These are phyloP conservation scores for Gisinianus flammeolus DNA, from an alignment of 2,888 invertebrate species.

Conservation along the genomic window DNA sequence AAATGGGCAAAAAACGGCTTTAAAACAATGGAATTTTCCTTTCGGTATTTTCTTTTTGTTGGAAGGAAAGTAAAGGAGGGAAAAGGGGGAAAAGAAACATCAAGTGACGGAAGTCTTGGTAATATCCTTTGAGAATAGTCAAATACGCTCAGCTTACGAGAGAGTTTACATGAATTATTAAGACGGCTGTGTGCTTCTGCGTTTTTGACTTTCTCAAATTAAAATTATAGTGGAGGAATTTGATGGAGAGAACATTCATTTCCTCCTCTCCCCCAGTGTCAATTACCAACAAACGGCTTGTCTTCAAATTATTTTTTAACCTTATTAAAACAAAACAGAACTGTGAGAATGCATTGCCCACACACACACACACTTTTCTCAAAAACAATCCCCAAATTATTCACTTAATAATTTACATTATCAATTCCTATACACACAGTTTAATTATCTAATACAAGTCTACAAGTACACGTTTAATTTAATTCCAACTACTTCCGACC, in stretches of 20 bases:
- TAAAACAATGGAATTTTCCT: not conserved
- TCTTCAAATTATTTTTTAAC: not conserved
- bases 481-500: too few species aligned
- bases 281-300: not conserved
- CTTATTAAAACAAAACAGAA: not conserved
- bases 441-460: too few species aligned
- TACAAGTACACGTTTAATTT: too few species aligned
- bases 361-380: too few species aligned
- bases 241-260: not conserved
- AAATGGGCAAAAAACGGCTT: not conserved
- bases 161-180: not conserved
- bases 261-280: not conserved
- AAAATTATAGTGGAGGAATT: too few species aligned
- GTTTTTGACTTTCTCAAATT: too few species aligned
- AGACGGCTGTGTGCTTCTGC: too few species aligned
- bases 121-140: conserved; percentile 13
- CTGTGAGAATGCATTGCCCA: too few species aligned
- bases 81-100: not conserved
- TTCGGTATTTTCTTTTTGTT: not conserved
- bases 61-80: not conserved
- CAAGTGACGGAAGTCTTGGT: conserved; percentile 17
- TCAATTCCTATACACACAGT: too few species aligned
- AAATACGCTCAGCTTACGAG: not conserved
- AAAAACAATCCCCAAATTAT: too few species aligned
- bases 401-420: too few species aligned